These are phyloP conservation scores for Macrobrachium nipponense DNA, from an alignment of 1,140 invertebrate genomes.

Conservation along the genomic window DNA sequence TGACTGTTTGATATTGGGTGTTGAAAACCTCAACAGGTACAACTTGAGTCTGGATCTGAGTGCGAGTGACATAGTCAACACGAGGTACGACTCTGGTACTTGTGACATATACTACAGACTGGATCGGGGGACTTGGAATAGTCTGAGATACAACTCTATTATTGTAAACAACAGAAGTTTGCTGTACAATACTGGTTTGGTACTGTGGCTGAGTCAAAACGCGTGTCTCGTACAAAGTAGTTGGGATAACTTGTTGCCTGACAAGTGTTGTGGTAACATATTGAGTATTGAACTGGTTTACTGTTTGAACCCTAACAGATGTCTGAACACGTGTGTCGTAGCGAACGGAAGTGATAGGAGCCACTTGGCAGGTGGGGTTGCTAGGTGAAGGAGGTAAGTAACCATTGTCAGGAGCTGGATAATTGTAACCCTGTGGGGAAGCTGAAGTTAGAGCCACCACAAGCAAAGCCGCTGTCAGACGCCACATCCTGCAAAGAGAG, in stretches of 20 bases:
- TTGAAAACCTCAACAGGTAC: slow-evolving; percentile 46
- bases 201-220: slow-evolving; percentile 44
- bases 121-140: slow-evolving; percentile 28
- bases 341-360: slow-evolving; percentile 26
- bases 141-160: slow-evolving; percentile 45
- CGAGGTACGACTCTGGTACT: slow-evolving; percentile 47
- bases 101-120: slow-evolving; percentile 27
- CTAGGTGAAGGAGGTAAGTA: slow-evolving; percentile 34
- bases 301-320: slow-evolving; percentile 30
- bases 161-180: slow-evolving; percentile 3
- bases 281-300: slow-evolving; percentile 33
- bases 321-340: slow-evolving; percentile 35
- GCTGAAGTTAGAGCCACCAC: slow-evolving; percentile 30
- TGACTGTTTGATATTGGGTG: slow-evolving; percentile 35
- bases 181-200: slow-evolving; percentile 48
- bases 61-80: slow-evolving; percentile 47
- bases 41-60: slow-evolving; percentile 48
- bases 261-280: slow-evolving; percentile 47
- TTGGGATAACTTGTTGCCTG: slow-evolving; percentile 40
- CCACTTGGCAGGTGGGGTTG: slow-evolving; percentile 2
- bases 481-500: slow-evolving; percentile 59
- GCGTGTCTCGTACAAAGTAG: slow-evolving; percentile 41
- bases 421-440: slow-evolving; percentile 28
- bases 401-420: slow-evolving; percentile 12
- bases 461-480: slow-evolving; percentile 49